These are phyloP conservation scores for Catamblyrhynchus diadema DNA, from an alignment of 2,797 vertebrate species.

Conservation along the genomic window DNA sequence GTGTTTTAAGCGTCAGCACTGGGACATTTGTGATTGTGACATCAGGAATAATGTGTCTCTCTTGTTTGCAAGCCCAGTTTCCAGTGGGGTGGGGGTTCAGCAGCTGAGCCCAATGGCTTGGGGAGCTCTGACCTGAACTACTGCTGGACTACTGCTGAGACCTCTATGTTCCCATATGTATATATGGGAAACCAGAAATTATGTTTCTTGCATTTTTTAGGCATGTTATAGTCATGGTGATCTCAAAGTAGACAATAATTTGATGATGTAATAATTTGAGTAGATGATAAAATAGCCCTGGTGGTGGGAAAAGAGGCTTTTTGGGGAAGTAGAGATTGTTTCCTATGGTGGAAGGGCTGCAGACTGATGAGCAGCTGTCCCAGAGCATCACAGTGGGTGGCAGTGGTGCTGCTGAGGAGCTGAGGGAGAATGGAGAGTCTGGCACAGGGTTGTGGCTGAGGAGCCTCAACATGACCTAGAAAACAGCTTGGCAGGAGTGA, in stretches of 20 bases:
- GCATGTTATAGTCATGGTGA: not conserved
- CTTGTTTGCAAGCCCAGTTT: not conserved
- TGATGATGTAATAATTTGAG: not conserved
- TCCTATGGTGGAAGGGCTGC: not conserved
- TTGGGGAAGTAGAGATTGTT: not conserved
- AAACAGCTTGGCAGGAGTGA: not conserved
- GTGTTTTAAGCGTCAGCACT: not conserved
- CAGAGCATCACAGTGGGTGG: not conserved
- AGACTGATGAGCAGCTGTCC: not conserved
- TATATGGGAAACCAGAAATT: not conserved
- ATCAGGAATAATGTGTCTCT: not conserved
- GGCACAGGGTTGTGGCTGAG: not conserved
- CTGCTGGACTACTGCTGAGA: not conserved
- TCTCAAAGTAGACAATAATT: not conserved
- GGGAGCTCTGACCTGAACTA: not conserved
- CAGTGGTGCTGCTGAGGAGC: not conserved
- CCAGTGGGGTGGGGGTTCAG: not conserved
- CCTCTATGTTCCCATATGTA: not conserved
- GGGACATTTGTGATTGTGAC: not conserved
- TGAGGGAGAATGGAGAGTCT: not conserved
- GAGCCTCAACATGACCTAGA: fast-evolving
- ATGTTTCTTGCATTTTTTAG: not conserved
- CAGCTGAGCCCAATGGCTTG: not conserved
- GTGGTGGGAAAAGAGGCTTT: not conserved
- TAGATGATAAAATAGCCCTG: not conserved